A percentile compares a stretch with the other conserved stretches of the same genome.
These are phyloP conservation scores for Scaptomyza parva DNA, from an alignment of 2,888 invertebrate species.

Conservation along the genomic window DNA sequence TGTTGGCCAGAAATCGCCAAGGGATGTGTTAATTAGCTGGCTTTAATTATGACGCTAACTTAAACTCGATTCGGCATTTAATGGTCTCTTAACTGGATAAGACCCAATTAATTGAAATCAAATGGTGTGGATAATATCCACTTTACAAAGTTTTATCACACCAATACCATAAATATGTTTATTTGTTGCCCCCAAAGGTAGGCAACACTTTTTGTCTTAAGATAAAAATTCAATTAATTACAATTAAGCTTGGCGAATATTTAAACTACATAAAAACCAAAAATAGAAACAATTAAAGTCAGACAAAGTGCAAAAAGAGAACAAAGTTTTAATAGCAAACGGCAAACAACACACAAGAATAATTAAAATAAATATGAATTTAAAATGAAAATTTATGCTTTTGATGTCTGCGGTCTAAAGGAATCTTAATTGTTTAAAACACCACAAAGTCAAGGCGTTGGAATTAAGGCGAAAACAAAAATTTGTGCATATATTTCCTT, in stretches of 20 bases:
- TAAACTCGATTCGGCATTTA: slow-evolving; percentile 34
- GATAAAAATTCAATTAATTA: background rate
- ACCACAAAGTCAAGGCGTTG: background rate
- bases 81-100: slow-evolving; percentile 12
- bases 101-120: slow-evolving; percentile 27
- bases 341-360: too few relatives aligned
- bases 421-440: background rate
- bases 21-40: slow-evolving; percentile 67
- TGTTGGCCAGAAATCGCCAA: slow-evolving; percentile 14
- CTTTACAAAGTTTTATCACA: slow-evolving; percentile 12
- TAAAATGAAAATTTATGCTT: background rate
- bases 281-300: background rate
- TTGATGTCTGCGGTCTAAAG: background rate
- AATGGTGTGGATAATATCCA: slow-evolving; percentile 38
- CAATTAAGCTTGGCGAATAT: background rate
- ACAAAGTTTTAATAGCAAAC: background rate
- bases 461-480: background rate
- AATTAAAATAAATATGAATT: slow-evolving; percentile 19
- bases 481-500: background rate
- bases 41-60: slow-evolving; percentile 49
- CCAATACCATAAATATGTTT: background rate
- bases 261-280: background rate
- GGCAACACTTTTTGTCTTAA: slow-evolving; percentile 48
- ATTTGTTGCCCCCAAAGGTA: slow-evolving; percentile 49
- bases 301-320: background rate